Evolutionary conservation across 2,888 invertebrate genomes (phyloP).

Genomic region (Apocheima hispidaria): DNA sequence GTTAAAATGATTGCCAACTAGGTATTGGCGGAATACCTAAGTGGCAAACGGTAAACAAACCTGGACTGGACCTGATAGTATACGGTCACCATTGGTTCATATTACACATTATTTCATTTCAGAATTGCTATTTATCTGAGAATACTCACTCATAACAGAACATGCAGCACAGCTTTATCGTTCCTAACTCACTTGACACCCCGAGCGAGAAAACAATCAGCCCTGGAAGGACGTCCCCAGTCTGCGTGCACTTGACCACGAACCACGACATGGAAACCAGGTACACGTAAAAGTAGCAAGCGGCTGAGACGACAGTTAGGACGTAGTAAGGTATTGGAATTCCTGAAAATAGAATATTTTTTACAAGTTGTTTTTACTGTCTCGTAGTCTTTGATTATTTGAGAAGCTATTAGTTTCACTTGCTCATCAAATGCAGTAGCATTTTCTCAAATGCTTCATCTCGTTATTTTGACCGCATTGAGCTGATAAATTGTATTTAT

Average conservation of each 20-base stretch:
- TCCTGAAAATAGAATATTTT: constrained; percentile 42
- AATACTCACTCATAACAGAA: constrained; percentile 53
- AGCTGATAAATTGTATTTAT: too few species aligned
- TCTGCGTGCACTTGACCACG: constrained; percentile 54
- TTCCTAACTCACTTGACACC: constrained; percentile 55
- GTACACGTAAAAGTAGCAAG: constrained; percentile 58
- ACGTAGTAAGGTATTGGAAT: constrained; percentile 53
- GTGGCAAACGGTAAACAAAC: too few species aligned
- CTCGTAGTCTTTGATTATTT: too few species aligned
- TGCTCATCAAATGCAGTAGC: too few species aligned
- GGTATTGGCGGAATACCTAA: too few species aligned
- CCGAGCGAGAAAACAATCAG: constrained; percentile 59
- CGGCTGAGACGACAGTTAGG: constrained; percentile 36
- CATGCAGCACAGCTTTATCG: constrained; percentile 60
- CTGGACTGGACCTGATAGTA: too few species aligned
- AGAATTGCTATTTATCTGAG: background rate
- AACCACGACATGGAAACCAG: constrained; percentile 62
- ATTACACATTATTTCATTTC: background rate
- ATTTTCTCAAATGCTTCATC: too few species aligned
- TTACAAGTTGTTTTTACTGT: background rate
- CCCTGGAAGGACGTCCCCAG: constrained; percentile 53
- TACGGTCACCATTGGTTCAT: too few species aligned
- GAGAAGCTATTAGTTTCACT: too few species aligned
- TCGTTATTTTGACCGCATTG: too few species aligned
- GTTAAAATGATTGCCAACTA: too few species aligned